phyloP scores from a whole-genome alignment of 2,797 vertebrate species.

The Gouania willdenowi region DNA sequence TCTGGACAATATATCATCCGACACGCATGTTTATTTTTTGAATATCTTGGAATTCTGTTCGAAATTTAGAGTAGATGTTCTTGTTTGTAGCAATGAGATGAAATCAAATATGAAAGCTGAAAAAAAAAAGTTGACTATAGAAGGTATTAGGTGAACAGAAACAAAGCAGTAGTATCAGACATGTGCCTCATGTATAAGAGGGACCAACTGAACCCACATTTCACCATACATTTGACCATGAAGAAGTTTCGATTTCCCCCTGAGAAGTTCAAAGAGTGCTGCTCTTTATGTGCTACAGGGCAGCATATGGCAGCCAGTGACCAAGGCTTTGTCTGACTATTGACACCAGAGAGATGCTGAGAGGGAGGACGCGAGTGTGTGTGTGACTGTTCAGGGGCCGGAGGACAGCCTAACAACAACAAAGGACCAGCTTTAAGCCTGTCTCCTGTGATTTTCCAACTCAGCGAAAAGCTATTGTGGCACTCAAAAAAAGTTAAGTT shows the following conservation, averaged over 20 bases:
- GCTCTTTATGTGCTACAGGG: slow-evolving; percentile 52
- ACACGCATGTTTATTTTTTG: background rate
- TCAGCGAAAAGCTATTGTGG: slow-evolving; percentile 88
- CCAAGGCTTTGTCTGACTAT: slow-evolving; percentile 68
- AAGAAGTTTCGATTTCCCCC: slow-evolving; percentile 44
- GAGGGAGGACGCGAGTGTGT: slow-evolving; percentile 67
- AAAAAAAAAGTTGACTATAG: background rate
- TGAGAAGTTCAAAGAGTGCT: slow-evolving; percentile 58
- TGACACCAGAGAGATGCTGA: slow-evolving; percentile 67
- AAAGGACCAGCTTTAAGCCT: slow-evolving; percentile 85
- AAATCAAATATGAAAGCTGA: background rate
- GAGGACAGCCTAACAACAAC: slow-evolving; percentile 74
- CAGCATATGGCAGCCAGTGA: slow-evolving; percentile 68
- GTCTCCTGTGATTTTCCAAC: slow-evolving; percentile 90
- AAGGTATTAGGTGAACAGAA: background rate
- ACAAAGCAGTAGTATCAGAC: too few species aligned
- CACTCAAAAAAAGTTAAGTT: slow-evolving; percentile 83
- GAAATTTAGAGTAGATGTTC: too few species aligned
- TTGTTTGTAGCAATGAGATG: background rate
- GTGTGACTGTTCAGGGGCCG: slow-evolving; percentile 55
- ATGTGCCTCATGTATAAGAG: too few species aligned
- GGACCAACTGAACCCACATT: slow-evolving; percentile 8
- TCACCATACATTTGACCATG: slow-evolving; percentile 19
- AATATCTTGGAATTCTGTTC: too few species aligned
- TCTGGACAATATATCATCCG: slow-evolving; percentile 13